Evolutionary conservation across 2,888 invertebrate species (phyloP).

Genomic region (Acronicta psi): DNA sequence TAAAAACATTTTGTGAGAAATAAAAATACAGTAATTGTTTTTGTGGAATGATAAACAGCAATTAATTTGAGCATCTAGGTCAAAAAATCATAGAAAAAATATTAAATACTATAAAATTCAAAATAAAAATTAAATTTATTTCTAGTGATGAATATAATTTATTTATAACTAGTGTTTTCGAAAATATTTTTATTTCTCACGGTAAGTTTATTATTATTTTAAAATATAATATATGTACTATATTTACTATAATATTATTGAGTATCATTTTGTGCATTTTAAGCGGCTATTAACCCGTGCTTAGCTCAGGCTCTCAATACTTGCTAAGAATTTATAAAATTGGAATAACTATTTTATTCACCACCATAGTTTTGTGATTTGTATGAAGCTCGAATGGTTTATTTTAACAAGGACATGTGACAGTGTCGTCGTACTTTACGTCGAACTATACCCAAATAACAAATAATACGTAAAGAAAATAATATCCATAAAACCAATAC

Average conservation of each 20-base stretch:
- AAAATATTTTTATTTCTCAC: constrained; percentile 60
- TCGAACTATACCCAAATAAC: too few relatives aligned
- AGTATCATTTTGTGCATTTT: constrained; percentile 72
- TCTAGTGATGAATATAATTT: too few relatives aligned
- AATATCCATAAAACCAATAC: background rate
- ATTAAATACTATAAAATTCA: too few relatives aligned
- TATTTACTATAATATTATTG: constrained; percentile 44
- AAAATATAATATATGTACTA: constrained; percentile 40
- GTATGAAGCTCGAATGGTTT: constrained; percentile 32
- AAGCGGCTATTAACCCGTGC: constrained; percentile 72
- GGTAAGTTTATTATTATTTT: constrained; percentile 31
- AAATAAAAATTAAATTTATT: too few relatives aligned
- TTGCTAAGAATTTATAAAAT: constrained; percentile 30
- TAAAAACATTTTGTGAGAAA: constrained; percentile 29
- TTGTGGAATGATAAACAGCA: background rate
- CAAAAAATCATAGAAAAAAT: too few relatives aligned
- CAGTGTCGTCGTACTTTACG: too few relatives aligned
- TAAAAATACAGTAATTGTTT: constrained; percentile 24
- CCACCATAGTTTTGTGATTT: constrained; percentile 24
- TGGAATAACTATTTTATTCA: constrained; percentile 27
- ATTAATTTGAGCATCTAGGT: background rate
- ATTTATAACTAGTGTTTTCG: constrained; percentile 26
- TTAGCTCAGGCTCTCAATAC: constrained; percentile 46
- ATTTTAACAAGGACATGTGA: constrained; percentile 39
- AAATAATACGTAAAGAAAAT: too few relatives aligned